phyloP scores from a whole-genome alignment of 2,888 invertebrate genomes.

The Petrolisthes cinctipes region DNA sequence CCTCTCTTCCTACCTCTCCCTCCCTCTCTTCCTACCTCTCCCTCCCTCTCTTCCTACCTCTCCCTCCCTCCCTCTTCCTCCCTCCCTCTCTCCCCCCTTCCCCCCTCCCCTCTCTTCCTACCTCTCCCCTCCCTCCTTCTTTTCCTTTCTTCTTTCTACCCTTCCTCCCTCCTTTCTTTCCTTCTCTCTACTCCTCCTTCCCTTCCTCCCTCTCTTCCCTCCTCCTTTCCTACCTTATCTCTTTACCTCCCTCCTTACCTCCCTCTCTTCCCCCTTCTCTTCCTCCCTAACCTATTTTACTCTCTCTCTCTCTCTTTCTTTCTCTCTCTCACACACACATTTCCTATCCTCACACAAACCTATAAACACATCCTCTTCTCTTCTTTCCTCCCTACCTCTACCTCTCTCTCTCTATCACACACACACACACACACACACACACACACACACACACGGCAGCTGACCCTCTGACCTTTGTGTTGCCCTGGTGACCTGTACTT shows the following conservation, averaged over 20 bases:
- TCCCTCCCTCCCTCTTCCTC: neutral
- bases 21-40: slow-evolving; percentile 15
- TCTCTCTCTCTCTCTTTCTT: neutral
- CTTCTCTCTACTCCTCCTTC: neutral
- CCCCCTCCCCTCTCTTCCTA: neutral
- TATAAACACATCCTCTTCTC: neutral
- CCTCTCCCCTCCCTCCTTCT: too few relatives aligned
- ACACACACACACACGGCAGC: neutral
- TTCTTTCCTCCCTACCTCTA: neutral
- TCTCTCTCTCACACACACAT: too few relatives aligned
- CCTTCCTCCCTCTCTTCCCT: neutral
- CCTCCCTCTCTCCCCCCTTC: neutral
- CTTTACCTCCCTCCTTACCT: too few relatives aligned
- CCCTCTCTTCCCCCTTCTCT: neutral
- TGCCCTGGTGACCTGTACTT: too few relatives aligned
- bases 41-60: neutral
- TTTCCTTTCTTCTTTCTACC: neutral
- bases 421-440: neutral
- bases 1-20: neutral
- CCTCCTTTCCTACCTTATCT: too few relatives aligned
- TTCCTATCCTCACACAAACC: neutral
- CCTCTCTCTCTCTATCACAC: neutral
- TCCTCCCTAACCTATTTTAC: neutral
- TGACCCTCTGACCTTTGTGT: too few relatives aligned
- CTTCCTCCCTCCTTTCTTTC: neutral